Evolutionary conservation across 1,140 invertebrate genomes (phyloP).

Genomic region (Drosophila baimaii): DNA sequence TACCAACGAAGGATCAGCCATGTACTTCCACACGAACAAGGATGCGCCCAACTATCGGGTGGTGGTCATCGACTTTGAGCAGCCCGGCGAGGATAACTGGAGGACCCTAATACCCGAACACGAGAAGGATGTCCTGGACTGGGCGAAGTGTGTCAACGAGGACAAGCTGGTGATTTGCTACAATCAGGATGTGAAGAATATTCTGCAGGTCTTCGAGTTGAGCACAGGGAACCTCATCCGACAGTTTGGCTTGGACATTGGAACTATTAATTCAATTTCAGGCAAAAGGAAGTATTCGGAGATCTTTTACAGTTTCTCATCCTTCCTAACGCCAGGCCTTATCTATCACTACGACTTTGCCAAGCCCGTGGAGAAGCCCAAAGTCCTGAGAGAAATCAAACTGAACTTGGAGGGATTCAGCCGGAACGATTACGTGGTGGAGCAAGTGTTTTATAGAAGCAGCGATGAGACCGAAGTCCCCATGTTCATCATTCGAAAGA

Average conservation of each 20-base stretch:
- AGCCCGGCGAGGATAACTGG: constrained; percentile 92
- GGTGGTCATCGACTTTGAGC: constrained; percentile 93
- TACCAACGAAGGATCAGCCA: constrained; percentile 93
- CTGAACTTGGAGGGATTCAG: constrained; percentile 94
- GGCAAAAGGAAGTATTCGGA: constrained; percentile 94
- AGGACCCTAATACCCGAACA: constrained; percentile 93
- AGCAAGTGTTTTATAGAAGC: constrained; percentile 96
- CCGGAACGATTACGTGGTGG: constrained; percentile 90
- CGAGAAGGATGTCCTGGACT: constrained; percentile 94
- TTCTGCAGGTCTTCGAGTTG: constrained; percentile 92
- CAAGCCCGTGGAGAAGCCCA: constrained; percentile 87
- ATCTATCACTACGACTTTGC: constrained; percentile 95
- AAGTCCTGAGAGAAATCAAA: constrained; percentile 87
- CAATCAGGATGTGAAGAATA: constrained; percentile 96
- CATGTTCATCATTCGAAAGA: constrained; percentile 97
- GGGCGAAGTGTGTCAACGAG: constrained; percentile 91
- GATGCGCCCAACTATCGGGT: constrained; percentile 96
- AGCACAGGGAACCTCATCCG: constrained; percentile 89
- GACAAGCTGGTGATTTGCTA: constrained; percentile 96
- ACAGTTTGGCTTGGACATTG: constrained; percentile 92
- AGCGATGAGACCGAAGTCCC: constrained; percentile 98
- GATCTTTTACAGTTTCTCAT: constrained; percentile 97
- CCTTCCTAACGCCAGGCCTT: constrained; percentile 94
- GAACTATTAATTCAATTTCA: constrained; percentile 92
- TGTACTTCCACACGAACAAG: constrained; percentile 96